Base-by-base conservation (phyloP, 2,113 vertebrate species). In the Scortum barcoo region DNA sequence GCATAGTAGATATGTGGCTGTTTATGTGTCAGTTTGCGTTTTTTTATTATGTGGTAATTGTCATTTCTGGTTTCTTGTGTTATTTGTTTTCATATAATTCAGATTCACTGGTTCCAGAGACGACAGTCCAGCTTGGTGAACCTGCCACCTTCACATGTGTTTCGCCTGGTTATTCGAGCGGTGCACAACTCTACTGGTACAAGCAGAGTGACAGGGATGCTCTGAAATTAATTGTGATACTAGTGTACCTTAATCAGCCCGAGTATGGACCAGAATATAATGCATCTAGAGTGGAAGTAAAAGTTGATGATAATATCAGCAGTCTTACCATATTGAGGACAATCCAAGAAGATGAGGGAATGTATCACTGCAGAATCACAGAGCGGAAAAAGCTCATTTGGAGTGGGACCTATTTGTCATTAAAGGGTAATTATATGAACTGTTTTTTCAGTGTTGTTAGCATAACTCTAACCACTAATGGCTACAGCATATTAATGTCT, bases 361-460 rank as follows among this genome's bases (percentile, higher is more conserved):
- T 85, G 69, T 85, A 90, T 81, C 83, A 87, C 69, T 87, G 88
- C 50, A 57, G 3, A 28, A 1, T 42, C 5, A 12, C 0, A 0
- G 74, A 81, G 8, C 3, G 0, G 6, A 36, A 6, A 36, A n/a
- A n/a, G n/a, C n/a, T 36, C 33, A 36, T 6, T 36, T 89, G 85
- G 88, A 84, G 46, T 3, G 76, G 46, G 7, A 76, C 16, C 0
- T 86, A 81, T 66, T 72, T 89, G 36, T 72, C 20, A 42, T 0
- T 89, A 26, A 86, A 76, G 86, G 81, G 88, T 81, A 74, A 86
- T 30, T 0, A 42, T 68, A 14, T 53, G 24, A 67, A 26, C 14
- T 73, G 0, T 8, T 40, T 63, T 56, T 17, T 2, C 1, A 6
- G 17, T 16, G 10, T 24, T 67, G 67, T 50, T n/a, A 9, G 1